Evolutionary conservation across 2,888 invertebrate genomes (phyloP), one percentile per base, ranked within the genome.

Genomic region (Galerucella nymphaeae): DNA sequence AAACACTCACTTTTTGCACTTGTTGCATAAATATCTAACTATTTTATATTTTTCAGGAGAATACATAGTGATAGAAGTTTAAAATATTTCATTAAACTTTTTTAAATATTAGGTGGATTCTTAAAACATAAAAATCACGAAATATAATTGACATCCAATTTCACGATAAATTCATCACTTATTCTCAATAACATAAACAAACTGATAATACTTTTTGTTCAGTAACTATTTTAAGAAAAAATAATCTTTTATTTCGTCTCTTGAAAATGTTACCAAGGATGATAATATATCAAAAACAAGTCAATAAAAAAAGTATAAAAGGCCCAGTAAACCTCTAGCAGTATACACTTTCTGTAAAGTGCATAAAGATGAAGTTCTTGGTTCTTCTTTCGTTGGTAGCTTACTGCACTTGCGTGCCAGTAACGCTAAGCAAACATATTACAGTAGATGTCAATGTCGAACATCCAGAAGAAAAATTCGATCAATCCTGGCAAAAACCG

Each of bases 331-430:
- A 14, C 16, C 2, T 48, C 30, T 0, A 11, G 58, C 18, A 48
- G 16, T 13, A 67, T 18, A 58, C 18, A 45, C 58, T 42, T 20
- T 59, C 42, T 23, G 41, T 38, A 16, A 58, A 57, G 58, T 67
- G n/a, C 67, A 66, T 30, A 45, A 67, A 67, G 11, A 67, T 67
- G 67, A 67, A 67, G 67, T 42, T 6, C 16, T 67, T 67, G 2
- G n/a, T 67, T 59, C 45, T 67, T 30, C 45, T 67, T 10, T 67
- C 67, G 13, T 59, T 67, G 45, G 67, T 59, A 9, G 59, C 59
- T 30, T 16, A 45, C 9, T 59, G 67, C 45, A 14, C 18, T 23
- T 45, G 58, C 10, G 38, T 16, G 42, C 38, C 59, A 41, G 30
- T 45, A 20, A 16, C 38, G 1, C 2, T 41, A 5, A 38, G 18